phyloP scores from a whole-genome alignment of 2,113 vertebrate species.

The Crypturellus undulatus region DNA sequence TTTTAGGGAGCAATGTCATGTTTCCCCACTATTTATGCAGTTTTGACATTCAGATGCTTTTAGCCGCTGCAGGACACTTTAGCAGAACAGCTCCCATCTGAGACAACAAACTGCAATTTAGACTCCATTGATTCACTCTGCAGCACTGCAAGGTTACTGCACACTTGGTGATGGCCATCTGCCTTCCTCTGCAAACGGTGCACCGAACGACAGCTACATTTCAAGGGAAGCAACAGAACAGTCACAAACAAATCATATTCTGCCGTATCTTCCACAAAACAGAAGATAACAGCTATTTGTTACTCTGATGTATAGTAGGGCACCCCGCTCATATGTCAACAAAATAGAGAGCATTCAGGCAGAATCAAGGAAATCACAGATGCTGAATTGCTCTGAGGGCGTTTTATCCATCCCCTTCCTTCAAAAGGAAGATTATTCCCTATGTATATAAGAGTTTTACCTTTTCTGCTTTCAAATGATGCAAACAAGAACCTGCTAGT shows the following conservation, averaged over 20 bases:
- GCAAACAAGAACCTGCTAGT: rapidly evolving
- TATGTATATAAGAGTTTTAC: neutral
- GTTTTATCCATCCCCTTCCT: neutral
- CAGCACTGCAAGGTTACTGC: slow-evolving; percentile 34
- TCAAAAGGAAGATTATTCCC: neutral
- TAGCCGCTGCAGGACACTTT: slow-evolving; percentile 8
- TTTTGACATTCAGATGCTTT: slow-evolving; percentile 38
- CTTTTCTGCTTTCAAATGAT: neutral
- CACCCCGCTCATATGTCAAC: slow-evolving; percentile 37
- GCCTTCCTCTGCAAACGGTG: slow-evolving; percentile 18
- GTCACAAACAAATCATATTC: slow-evolving; percentile 49
- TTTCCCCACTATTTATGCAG: slow-evolving; percentile 2
- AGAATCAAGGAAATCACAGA: neutral
- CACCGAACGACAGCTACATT: neutral
- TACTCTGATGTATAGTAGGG: slow-evolving; percentile 44
- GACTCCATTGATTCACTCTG: slow-evolving; percentile 53
- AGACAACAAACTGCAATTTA: slow-evolving; percentile 32
- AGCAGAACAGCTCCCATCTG: neutral
- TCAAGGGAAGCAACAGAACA: slow-evolving; percentile 36
- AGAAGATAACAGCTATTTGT: slow-evolving; percentile 50
- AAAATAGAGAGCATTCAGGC: slow-evolving; percentile 33
- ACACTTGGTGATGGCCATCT: slow-evolving; percentile 51
- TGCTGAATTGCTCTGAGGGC: neutral
- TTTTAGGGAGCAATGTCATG: neutral
- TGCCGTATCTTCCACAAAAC: slow-evolving; percentile 2